Evolutionary conservation across 1,140 invertebrate species (phyloP).

Genomic region (Lepidostoma basale): DNA sequence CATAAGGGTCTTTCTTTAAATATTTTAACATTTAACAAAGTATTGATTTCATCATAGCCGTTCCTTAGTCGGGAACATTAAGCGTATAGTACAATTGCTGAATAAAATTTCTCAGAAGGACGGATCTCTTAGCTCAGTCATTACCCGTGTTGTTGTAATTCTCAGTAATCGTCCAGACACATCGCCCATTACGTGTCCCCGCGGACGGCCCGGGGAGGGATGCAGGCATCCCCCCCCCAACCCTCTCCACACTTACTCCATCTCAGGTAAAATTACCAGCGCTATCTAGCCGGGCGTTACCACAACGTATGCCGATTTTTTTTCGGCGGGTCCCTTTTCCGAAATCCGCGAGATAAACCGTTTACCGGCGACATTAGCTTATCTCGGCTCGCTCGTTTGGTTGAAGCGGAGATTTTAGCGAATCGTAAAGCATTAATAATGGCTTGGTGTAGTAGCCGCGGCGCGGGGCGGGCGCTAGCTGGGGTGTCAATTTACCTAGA

Average conservation of each 20-base stretch:
- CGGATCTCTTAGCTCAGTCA: too few relatives aligned
- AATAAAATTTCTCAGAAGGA: too few relatives aligned
- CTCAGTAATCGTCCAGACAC: too few relatives aligned
- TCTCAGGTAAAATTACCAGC: constrained; percentile 2
- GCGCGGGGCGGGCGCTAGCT: not conserved
- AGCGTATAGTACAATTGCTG: too few relatives aligned
- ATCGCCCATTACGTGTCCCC: too few relatives aligned
- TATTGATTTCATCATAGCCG: too few relatives aligned
- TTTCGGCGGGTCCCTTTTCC: constrained; percentile 1
- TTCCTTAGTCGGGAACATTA: too few relatives aligned
- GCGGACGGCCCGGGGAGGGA: too few relatives aligned
- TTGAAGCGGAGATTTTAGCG: constrained; percentile 39
- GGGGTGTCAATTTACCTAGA: not conserved
- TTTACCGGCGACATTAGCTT: constrained; percentile 41
- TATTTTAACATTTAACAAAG: too few relatives aligned
- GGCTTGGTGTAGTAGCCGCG: constrained; percentile 8
- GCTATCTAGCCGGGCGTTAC: not conserved
- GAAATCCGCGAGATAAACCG: constrained; percentile 33
- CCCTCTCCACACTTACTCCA: not conserved
- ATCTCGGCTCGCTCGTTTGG: constrained; percentile 30
- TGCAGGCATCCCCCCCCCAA: not conserved
- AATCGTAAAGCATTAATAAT: constrained; percentile 42
- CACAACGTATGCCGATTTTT: constrained; percentile 19
- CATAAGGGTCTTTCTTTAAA: too few relatives aligned
- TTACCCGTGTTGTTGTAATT: too few relatives aligned